Base-by-base conservation (phyloP, 2,797 vertebrate species). In the Neoniphon sammara region DNA sequence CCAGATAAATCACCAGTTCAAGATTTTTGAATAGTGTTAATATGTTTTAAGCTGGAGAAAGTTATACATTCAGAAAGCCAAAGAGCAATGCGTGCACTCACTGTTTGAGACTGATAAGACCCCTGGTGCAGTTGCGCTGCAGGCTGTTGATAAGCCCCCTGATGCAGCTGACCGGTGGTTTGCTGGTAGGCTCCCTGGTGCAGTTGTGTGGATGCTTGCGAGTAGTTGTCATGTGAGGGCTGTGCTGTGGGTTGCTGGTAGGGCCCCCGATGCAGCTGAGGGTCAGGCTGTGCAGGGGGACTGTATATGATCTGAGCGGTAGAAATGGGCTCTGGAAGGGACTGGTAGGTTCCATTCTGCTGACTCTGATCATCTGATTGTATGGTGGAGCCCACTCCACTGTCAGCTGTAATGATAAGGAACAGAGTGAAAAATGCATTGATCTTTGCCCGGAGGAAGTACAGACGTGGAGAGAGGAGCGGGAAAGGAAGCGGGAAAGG, bases 281-380 rank as follows among this genome's bases (percentile, higher is more conserved):
- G 62, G 2, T 90, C 89, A 21, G 78, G 42, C 78, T 91, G 93
- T 17, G 85, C 73, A 74, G 97, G 95, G 11, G 96, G 95, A 76
- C 96, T 96, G 83, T 94, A 96, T 53, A 96, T 86, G 2, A 89
- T 91, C 31, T 96, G 96, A 57, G 92, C 69, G 12, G 94, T 85
- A 5, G 94, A 93, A 0, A 92, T 86, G 0, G 94, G 46, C 0
- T 99, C 97, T 0, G 92, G 92, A 47, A 94, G 89, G 0, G 95
- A 95, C 0, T 95, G 96, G 88, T 96, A 96, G 82, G 94, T 87
- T 55, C 92, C 91, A 1, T 95, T 96, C 63, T 96, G 96, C 92
- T 96, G 97, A 93, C 94, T 95, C 89, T 93, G 93, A 0, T 95
- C 94, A n/a, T 97, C 96, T 0, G 94, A 93, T 67, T 96, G 95